Evolutionary conservation across 2,888 invertebrate species (phyloP).

Genomic region (Idaea biselata): DNA sequence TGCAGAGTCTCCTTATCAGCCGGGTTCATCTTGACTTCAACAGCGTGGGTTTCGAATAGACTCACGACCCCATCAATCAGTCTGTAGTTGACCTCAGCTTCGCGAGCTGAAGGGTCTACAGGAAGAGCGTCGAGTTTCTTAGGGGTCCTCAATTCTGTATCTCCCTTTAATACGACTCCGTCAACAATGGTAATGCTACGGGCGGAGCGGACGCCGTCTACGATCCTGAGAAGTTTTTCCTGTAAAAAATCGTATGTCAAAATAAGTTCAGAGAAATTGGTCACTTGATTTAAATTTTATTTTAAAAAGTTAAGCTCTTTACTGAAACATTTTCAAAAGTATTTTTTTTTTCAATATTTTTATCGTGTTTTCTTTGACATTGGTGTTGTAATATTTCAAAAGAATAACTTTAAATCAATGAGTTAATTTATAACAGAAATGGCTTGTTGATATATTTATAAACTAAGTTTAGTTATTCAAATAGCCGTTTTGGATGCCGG

Average conservation of each 20-base stretch:
- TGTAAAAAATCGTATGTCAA: conserved; percentile 39
- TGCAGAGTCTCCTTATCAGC: conserved; percentile 86
- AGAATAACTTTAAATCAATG: too few species aligned
- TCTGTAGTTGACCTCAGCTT: conserved; percentile 86
- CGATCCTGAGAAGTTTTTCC: conserved; percentile 86
- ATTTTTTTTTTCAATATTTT: too few species aligned
- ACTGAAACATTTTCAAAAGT: too few species aligned
- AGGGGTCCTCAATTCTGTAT: conserved; percentile 65
- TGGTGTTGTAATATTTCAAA: too few species aligned
- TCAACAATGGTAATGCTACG: conserved; percentile 81
- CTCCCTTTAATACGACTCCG: conserved; percentile 82
- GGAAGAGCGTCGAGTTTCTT: conserved; percentile 85
- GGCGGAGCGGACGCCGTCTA: conserved; percentile 77
- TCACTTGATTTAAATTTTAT: too few species aligned
- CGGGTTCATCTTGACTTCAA: conserved; percentile 90
- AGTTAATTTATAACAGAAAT: too few species aligned
- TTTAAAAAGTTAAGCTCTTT: too few species aligned
- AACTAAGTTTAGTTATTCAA: too few species aligned
- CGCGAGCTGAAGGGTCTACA: conserved; percentile 86
- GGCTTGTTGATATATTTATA: too few species aligned
- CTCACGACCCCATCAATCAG: conserved; percentile 87
- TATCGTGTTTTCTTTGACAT: too few species aligned
- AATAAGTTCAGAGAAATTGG: too few species aligned
- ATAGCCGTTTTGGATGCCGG: too few species aligned
- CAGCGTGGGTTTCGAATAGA: conserved; percentile 88